A percentile compares a stretch with the other conserved stretches of the same genome.
phyloP scores from a whole-genome alignment of 2,113 vertebrate species.

The Rhegmatorhina hoffmannsi region DNA sequence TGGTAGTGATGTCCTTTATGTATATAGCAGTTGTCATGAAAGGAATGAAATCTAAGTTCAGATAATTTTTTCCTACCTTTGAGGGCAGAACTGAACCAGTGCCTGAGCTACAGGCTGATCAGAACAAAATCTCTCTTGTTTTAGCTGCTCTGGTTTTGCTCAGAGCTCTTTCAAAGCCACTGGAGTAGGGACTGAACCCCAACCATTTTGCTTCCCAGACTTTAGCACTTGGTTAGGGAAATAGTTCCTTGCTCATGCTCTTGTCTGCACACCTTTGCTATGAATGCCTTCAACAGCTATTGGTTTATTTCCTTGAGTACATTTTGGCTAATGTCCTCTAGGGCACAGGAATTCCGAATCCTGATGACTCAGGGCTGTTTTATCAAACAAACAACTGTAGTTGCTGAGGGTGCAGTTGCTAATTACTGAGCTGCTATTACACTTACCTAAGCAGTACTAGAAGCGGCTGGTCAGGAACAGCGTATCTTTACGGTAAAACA shows the following conservation, averaged over 20 bases:
- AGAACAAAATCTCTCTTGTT: not conserved
- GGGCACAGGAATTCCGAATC: not conserved
- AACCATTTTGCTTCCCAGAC: not conserved
- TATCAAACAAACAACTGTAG: not conserved
- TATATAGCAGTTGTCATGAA: not conserved
- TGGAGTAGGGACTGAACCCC: not conserved
- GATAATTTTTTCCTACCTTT: not conserved
- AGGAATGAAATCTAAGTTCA: not conserved
- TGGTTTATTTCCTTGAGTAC: not conserved
- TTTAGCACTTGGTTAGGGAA: not conserved
- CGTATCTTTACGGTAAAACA: not conserved
- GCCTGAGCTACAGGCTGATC: not conserved
- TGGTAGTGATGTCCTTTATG: not conserved
- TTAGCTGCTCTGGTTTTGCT: not conserved
- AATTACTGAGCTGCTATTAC: not conserved
- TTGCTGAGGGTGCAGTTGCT: not conserved
- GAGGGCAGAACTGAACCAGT: not conserved
- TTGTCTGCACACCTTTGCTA: not conserved
- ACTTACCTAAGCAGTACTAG: not conserved
- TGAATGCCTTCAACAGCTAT: not conserved
- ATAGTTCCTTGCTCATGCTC: not conserved
- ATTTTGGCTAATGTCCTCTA: not conserved
- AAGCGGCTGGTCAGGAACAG: not conserved
- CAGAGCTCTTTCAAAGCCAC: not conserved
- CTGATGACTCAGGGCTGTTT: not conserved